phyloP scores from a whole-genome alignment of 2,888 invertebrate genomes.

The Cynaeus angustus region DNA sequence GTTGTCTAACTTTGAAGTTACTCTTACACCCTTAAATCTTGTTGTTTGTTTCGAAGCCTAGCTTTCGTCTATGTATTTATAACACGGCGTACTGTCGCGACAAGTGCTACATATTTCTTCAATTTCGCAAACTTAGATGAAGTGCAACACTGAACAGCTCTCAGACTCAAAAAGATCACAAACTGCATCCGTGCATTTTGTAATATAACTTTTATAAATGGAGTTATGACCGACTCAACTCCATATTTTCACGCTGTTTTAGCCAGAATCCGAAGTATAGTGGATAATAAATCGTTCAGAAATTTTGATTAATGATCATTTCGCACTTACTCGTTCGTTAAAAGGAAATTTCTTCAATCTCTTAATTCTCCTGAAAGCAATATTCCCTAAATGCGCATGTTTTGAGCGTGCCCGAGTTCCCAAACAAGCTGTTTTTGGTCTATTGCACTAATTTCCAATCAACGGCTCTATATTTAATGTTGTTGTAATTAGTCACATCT shows the following conservation, averaged over 20 bases:
- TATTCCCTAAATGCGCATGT: constrained; percentile 3
- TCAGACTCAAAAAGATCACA: constrained; percentile 12
- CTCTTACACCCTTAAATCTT: not conserved
- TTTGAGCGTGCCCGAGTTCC: constrained; percentile 9
- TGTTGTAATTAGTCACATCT: constrained; percentile 14
- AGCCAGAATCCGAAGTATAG: not conserved
- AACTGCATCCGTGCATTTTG: constrained; percentile 11
- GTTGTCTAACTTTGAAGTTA: not conserved
- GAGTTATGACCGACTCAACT: constrained; percentile 13
- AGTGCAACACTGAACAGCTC: constrained; percentile 14
- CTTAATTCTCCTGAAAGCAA: not conserved
- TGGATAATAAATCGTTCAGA: constrained; percentile 6
- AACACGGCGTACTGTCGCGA: not conserved
- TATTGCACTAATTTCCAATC: constrained; percentile 46
- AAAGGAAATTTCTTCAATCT: constrained; percentile 12
- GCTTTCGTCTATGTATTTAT: constrained; percentile 1
- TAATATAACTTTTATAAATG: constrained; percentile 10
- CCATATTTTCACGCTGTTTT: not conserved
- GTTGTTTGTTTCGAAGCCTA: not conserved
- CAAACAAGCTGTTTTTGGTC: constrained; percentile 38
- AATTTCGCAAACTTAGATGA: constrained; percentile 10
- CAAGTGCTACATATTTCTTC: constrained; percentile 13
- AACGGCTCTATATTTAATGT: constrained; percentile 17
- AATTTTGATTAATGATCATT: constrained; percentile 2
- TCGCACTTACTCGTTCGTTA: not conserved